Percentiles rank a stretch among this genome's conserved stretches.
Conservation (phyloP, 1,140 invertebrate genomes). For the Cydia fagiglandana region DNA sequence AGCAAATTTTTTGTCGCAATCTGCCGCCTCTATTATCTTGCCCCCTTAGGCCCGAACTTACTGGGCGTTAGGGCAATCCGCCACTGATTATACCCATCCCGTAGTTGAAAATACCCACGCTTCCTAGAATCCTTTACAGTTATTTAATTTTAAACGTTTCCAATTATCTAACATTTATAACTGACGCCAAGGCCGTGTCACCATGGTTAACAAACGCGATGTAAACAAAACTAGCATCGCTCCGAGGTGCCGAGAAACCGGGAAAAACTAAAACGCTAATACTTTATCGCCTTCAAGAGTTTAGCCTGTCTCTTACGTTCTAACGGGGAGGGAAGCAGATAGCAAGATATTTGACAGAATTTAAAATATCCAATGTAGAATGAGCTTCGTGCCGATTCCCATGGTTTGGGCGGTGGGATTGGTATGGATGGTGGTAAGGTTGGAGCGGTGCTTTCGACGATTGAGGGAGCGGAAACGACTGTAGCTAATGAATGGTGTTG, state of each 20-base stretch:
- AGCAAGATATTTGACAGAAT: neutral
- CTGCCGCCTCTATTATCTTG: too few relatives aligned
- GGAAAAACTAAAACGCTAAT: neutral
- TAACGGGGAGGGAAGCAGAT: neutral
- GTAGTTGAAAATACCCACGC: neutral
- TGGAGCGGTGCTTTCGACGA: neutral
- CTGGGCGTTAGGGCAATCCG: too few relatives aligned
- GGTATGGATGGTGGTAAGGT: neutral
- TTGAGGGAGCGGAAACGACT: neutral
- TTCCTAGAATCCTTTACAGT: constrained; percentile 1
- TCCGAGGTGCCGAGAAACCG: neutral
- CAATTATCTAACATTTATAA: constrained; percentile 15
- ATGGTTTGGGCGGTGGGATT: neutral
- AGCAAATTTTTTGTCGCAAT: too few relatives aligned
- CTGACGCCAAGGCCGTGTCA: constrained; percentile 12
- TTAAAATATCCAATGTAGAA: neutral
- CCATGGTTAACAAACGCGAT: constrained; percentile 13
- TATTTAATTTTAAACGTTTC: constrained; percentile 22
- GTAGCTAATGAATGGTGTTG: neutral
- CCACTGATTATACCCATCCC: too few relatives aligned
- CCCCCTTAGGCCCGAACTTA: too few relatives aligned
- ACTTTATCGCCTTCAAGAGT: neutral
- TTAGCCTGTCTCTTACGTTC: neutral
- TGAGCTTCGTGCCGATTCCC: neutral
- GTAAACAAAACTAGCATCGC: constrained; percentile 17